These are phyloP conservation scores for Amblyjoppa fuscipennis DNA, from an alignment of 2,888 invertebrate genomes.

Conservation along the genomic window DNA sequence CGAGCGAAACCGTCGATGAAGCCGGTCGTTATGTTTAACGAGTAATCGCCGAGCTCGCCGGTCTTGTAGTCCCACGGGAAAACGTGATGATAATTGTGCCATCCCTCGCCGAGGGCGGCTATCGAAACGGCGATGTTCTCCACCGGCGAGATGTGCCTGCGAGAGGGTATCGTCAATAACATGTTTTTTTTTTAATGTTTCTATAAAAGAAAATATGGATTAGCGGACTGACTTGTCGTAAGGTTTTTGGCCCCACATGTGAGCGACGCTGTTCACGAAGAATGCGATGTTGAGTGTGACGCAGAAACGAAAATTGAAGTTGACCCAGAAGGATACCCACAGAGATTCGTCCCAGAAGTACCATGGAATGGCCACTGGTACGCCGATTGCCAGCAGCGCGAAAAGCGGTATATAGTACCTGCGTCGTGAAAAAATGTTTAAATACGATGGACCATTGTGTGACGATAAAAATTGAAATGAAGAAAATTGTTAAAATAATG, in stretches of 20 bases:
- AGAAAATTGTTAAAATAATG: constrained; percentile 23
- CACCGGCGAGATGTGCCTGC: constrained; percentile 90
- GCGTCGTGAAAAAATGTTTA: constrained; percentile 43
- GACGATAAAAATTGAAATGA: constrained; percentile 20
- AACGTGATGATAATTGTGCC: constrained; percentile 94
- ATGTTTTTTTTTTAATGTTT: constrained; percentile 11
- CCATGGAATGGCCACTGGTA: constrained; percentile 93
- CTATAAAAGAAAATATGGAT: neutral
- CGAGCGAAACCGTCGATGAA: constrained; percentile 93
- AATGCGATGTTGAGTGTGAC: constrained; percentile 96
- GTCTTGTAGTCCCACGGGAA: constrained; percentile 88
- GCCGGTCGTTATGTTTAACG: constrained; percentile 91
- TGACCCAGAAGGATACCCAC: constrained; percentile 93
- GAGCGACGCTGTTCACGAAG: constrained; percentile 97
- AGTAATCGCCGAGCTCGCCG: constrained; percentile 88
- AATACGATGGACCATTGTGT: neutral
- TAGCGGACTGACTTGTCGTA: constrained; percentile 91
- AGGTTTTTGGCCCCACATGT: constrained; percentile 96
- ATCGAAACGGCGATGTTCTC: constrained; percentile 91
- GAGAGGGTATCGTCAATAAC: constrained; percentile 65
- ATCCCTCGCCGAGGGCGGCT: constrained; percentile 92
- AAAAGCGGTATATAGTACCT: constrained; percentile 91
- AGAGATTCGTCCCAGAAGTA: constrained; percentile 94
- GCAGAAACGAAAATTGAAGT: constrained; percentile 93
- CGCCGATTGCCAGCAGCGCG: constrained; percentile 88